Conservation (phyloP, 2,797 vertebrate genomes). For the Pteronotus mesoamericanus region DNA sequence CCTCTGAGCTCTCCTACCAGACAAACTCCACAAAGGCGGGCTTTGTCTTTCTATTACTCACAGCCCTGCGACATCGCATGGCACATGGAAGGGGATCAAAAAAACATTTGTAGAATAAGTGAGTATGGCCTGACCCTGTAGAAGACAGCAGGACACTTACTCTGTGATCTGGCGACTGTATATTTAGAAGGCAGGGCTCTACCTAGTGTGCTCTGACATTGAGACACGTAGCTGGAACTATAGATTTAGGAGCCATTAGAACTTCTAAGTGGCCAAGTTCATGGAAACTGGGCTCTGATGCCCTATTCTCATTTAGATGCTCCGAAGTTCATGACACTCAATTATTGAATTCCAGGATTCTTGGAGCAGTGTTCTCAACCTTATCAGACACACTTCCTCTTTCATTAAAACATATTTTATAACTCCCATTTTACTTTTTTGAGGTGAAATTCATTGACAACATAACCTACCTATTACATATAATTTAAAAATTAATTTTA, state of each 20-base stretch:
- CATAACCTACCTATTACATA: not conserved
- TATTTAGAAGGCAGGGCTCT: constrained; percentile 5
- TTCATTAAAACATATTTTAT: not conserved
- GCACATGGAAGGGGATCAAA: not conserved
- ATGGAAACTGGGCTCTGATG: constrained; percentile 22
- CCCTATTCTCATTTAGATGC: not conserved
- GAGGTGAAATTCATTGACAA: not conserved
- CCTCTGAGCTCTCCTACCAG: not conserved
- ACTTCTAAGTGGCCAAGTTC: not conserved
- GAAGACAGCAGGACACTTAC: not conserved
- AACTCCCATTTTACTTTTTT: not conserved
- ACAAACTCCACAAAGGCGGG: not conserved
- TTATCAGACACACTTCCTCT: not conserved
- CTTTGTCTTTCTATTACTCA: constrained; percentile 5
- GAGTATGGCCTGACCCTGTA: not conserved
- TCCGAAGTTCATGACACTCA: not conserved
- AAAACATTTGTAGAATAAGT: not conserved
- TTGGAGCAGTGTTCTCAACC: not conserved
- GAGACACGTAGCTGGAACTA: not conserved
- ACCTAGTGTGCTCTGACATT: not conserved
- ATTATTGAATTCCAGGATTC: not conserved
- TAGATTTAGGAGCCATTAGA: not conserved
- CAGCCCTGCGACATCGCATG: not conserved
- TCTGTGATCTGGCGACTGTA: not conserved
- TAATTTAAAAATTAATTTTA: not conserved